Conservation (phyloP, 37 sponge, comb jelly and placozoan species). For the Aphrocallistes beatrix region DNA sequence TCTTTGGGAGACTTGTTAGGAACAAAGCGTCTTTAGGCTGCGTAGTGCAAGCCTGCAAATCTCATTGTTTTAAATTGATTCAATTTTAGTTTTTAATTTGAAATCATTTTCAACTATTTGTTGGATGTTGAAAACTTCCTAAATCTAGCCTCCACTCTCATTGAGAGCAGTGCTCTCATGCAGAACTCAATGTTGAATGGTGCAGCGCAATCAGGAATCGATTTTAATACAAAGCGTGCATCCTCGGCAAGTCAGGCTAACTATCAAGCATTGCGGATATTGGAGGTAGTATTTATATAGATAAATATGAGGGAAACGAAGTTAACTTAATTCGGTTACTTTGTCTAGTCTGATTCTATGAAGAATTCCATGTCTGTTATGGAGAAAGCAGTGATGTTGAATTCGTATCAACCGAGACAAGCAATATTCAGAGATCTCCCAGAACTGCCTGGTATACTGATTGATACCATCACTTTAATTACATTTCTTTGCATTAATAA, state of each 20-base stretch:
- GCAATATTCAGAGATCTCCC: slow-evolving; percentile 70
- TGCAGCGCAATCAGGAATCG: not conserved
- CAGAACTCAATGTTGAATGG: not conserved
- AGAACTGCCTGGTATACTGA: slow-evolving; percentile 36
- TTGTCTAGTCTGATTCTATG: slow-evolving; percentile 32
- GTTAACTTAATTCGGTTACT: not conserved
- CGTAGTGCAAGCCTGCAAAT: no score
- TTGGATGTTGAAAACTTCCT: no score
- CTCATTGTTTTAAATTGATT: no score
- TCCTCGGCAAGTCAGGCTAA: not conserved
- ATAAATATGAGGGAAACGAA: not conserved
- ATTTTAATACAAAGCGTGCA: not conserved
- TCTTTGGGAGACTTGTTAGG: no score
- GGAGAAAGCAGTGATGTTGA: slow-evolving; percentile 79
- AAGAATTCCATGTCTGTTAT: slow-evolving; percentile 48
- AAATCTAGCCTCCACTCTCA: not conserved
- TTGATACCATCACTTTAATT: not conserved
- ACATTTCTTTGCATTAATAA: no score
- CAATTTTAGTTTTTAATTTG: no score
- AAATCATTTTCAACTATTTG: no score
- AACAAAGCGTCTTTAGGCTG: no score
- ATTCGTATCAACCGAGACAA: slow-evolving; percentile 72
- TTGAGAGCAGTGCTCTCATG: not conserved
- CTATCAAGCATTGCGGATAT: not conserved
- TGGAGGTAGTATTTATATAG: not conserved